Base-by-base conservation (phyloP, 2,797 vertebrate species). In the Sarcoramphus papa region DNA sequence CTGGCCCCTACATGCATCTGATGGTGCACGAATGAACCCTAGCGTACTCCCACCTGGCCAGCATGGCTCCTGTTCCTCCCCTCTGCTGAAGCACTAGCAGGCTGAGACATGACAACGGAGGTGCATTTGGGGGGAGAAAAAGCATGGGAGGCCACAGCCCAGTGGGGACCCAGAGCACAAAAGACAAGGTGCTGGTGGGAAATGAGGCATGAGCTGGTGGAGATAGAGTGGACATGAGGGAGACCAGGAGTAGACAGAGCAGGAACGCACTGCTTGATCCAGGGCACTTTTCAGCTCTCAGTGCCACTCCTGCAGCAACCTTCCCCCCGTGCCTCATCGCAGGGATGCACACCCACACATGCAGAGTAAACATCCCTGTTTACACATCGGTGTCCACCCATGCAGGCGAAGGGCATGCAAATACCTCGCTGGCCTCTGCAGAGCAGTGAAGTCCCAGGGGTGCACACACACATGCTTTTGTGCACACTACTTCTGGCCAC, bases 321-420 rank as follows among this genome's bases (percentile, higher is more conserved):
- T 88, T 20, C 24, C 27, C 16, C 23, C 73, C 7, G 6, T 1
- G 2, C 5, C 60, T 48, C 7, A 1, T 15, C 50, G 48, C 22
- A 40, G 3, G 2, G 23, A 14, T 18, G 37, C 48, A 35, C 28
- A 40, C 19, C 43, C 62, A 37, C 72, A 28, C 1, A 0, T 67
- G 89, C 63, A 75, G 33, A 41, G 35, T 4, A 14, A 28, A 25
- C 7, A 2, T 25, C 43, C 70, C 47, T 53, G 56, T 56, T 37
- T 27, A 40, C 45, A 12, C 73, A 24, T 5, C 1, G 0, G 45
- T 54, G 62, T 14, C 63, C 63, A 33, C 12, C 57, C 7, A 0
- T 60, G 67, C 12, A 13, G 43, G 40, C 4, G 1, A 47, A 33
- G 57, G 80, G 2, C 14, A 35, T 28, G 62, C 65, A 64, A 31